Conservation (phyloP, 2,888 invertebrate species). For the Drosophila robusta region DNA sequence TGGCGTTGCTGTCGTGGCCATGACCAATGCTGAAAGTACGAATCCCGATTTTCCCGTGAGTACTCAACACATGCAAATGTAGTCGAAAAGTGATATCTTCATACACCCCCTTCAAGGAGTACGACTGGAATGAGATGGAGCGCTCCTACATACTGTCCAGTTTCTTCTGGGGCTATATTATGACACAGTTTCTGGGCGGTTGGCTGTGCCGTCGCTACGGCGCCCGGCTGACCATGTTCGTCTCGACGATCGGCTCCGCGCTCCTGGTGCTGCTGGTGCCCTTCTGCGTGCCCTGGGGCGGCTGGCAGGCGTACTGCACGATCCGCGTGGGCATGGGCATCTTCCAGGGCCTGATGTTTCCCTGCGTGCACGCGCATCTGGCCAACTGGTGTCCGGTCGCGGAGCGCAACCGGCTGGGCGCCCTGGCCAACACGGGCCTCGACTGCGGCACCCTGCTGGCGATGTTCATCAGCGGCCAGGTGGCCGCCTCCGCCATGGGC, state of each 20-base stretch:
- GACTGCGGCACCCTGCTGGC: constrained; percentile 89
- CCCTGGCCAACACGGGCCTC: constrained; percentile 87
- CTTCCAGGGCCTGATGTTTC: constrained; percentile 89
- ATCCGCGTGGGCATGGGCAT: constrained; percentile 89
- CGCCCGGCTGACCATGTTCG: constrained; percentile 87
- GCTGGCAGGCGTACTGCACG: constrained; percentile 87
- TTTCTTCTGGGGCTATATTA: constrained; percentile 92
- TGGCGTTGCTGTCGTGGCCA: constrained; percentile 90
- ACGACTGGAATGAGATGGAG: constrained; percentile 86
- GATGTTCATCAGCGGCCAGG: constrained; percentile 87
- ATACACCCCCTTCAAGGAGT: constrained; percentile 64
- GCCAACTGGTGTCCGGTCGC: constrained; percentile 89
- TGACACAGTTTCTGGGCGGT: constrained; percentile 88
- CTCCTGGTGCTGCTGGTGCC: constrained; percentile 89
- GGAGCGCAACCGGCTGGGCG: constrained; percentile 88
- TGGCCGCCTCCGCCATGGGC: constrained; percentile 87
- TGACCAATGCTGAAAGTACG: constrained; percentile 87
- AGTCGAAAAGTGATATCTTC: no score
- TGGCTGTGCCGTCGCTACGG: constrained; percentile 90
- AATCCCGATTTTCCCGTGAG: constrained; percentile 86
- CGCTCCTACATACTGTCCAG: constrained; percentile 88
- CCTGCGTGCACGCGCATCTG: constrained; percentile 88
- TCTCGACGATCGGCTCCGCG: constrained; percentile 88
- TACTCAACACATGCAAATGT: neutral
- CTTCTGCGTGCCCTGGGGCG: constrained; percentile 87